Percentiles rank a stretch among this genome's conserved stretches.
Conservation (phyloP, 2,113 vertebrate genomes). For the Gymnorhina tibicen region DNA sequence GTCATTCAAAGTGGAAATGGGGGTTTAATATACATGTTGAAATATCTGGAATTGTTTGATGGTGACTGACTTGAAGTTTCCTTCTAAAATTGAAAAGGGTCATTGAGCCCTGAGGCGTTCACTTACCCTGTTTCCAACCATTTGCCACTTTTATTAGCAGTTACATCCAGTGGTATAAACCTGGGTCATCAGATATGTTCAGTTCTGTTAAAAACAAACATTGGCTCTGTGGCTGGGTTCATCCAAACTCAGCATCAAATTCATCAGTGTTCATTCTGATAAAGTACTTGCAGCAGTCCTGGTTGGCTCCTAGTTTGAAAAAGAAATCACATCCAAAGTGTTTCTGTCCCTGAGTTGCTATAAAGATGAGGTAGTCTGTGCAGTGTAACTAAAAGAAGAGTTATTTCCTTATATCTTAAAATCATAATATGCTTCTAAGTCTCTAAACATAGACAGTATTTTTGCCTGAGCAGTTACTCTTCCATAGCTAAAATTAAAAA, state of each 20-base stretch:
- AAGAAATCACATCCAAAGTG: background rate
- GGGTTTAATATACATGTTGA: background rate
- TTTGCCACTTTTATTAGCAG: background rate
- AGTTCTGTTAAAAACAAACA: no score
- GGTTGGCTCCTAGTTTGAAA: background rate
- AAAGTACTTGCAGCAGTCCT: background rate
- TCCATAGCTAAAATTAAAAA: background rate
- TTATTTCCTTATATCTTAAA: background rate
- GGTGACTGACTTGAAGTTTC: background rate
- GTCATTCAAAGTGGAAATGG: background rate
- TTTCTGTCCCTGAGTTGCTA: background rate
- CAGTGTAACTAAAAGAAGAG: background rate
- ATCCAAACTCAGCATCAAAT: background rate
- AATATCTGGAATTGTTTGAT: background rate
- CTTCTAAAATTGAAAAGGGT: background rate
- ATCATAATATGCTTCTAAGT: background rate
- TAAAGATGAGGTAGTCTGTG: background rate
- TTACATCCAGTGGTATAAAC: background rate
- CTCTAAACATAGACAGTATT: background rate
- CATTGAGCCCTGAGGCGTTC: background rate
- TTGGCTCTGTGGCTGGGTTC: background rate
- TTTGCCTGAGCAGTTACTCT: background rate
- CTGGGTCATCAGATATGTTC: background rate
- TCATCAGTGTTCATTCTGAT: background rate
- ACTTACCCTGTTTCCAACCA: background rate